Percentiles rank a stretch among this genome's conserved stretches.
Conservation (phyloP, 2,888 invertebrate genomes). For the Galerucella calmariensis region DNA sequence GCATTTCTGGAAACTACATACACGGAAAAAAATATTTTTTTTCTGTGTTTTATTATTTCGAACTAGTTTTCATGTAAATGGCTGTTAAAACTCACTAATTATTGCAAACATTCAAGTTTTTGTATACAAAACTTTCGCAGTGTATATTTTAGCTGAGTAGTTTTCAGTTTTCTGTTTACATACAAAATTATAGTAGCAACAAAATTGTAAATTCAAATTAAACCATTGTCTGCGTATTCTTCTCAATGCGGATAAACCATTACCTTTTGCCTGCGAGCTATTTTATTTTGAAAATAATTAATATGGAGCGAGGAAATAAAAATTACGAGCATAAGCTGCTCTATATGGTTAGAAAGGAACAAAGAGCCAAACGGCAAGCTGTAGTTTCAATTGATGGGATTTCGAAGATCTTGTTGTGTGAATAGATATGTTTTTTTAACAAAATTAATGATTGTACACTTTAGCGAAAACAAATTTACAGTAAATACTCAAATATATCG, state of each 20-base stretch:
- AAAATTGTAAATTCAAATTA: background rate
- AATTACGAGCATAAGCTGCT: background rate
- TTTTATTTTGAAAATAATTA: background rate
- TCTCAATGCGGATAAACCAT: background rate
- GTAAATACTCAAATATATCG: too few relatives aligned
- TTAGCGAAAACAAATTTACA: too few relatives aligned
- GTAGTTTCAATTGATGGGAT: background rate
- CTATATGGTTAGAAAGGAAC: background rate
- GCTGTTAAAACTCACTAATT: background rate
- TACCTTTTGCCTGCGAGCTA: background rate
- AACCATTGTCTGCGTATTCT: background rate
- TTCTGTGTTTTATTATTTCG: too few relatives aligned
- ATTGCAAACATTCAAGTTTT: background rate
- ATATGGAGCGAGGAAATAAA: background rate
- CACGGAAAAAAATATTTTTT: background rate
- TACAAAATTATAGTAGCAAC: background rate
- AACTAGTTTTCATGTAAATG: background rate
- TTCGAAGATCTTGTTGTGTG: too few relatives aligned
- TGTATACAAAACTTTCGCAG: background rate
- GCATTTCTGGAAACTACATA: slow-evolving; percentile 7
- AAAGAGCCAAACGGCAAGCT: background rate
- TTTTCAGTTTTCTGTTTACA: background rate
- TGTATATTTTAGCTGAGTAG: background rate
- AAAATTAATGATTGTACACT: too few relatives aligned
- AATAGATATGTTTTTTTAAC: too few relatives aligned